phyloP scores from a whole-genome alignment of 2,888 invertebrate species.

The Tupiocoris notatus region DNA sequence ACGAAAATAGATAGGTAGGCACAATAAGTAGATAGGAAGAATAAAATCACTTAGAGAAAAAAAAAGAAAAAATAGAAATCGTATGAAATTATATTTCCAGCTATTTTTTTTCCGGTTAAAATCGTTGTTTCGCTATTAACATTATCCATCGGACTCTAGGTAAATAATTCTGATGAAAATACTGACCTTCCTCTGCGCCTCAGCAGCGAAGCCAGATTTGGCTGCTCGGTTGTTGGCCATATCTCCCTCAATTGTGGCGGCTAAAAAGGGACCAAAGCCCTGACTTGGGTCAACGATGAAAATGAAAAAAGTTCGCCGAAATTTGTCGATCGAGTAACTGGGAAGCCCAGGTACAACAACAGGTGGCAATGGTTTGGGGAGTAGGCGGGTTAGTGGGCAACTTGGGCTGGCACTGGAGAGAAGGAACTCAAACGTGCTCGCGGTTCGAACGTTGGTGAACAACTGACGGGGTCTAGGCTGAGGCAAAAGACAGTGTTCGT shows the following conservation, averaged over 20 bases:
- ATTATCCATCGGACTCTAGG: too few species aligned
- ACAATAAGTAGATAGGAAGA: too few species aligned
- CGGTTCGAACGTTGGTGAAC: not conserved
- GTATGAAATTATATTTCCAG: too few species aligned
- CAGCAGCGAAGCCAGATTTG: slow-evolving; percentile 93
- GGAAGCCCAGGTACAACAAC: not conserved
- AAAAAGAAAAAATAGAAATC: too few species aligned
- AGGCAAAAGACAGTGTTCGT: too few species aligned
- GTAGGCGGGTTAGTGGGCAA: not conserved
- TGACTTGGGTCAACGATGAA: slow-evolving; percentile 15
- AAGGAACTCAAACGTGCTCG: not conserved
- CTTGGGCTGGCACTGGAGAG: not conserved
- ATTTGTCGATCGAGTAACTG: not conserved
- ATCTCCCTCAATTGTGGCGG: slow-evolving; percentile 42
- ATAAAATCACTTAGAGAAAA: too few species aligned
- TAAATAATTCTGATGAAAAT: too few species aligned
- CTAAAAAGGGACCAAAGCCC: slow-evolving; percentile 21
- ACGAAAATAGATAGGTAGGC: too few species aligned
- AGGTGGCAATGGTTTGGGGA: not conserved
- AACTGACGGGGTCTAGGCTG: not conserved
- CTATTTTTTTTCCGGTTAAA: too few species aligned
- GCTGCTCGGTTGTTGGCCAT: slow-evolving; percentile 83
- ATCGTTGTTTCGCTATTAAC: too few species aligned
- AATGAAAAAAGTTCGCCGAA: not conserved
- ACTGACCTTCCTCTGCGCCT: slow-evolving; percentile 89